Percentiles rank a stretch among this genome's conserved stretches.
phyloP scores from a whole-genome alignment of 2,113 vertebrate genomes.

The Anas platyrhynchos region DNA sequence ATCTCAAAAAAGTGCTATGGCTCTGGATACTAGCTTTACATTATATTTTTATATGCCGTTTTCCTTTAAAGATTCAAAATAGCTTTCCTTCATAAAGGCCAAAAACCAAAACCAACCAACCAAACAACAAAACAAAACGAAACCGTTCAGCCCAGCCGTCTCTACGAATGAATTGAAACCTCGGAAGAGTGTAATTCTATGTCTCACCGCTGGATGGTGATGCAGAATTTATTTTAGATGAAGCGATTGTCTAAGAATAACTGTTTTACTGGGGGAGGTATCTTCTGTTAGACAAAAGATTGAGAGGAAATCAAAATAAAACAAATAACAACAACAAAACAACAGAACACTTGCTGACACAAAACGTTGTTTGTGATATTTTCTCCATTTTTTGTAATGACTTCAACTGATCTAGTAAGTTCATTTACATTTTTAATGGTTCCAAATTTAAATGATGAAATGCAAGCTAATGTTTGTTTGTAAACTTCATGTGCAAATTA shows the following conservation, averaged over 20 bases:
- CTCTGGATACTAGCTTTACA: neutral
- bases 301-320: neutral
- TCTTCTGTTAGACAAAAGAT: neutral
- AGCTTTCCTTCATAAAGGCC: neutral
- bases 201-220: conserved; percentile 29
- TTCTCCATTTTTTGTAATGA: neutral
- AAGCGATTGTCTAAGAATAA: accelerated
- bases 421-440: neutral
- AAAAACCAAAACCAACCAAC: neutral
- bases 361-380: neutral
- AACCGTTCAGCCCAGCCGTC: neutral
- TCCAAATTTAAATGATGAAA: neutral
- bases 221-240: neutral
- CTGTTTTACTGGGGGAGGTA: neutral
- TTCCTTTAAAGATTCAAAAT: neutral
- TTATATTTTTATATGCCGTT: neutral
- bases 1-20: neutral
- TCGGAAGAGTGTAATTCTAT: neutral
- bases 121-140: neutral
- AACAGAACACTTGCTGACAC: neutral
- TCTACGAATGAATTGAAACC: accelerated
- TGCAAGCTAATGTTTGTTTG: neutral
- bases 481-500: neutral
- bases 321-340: neutral
- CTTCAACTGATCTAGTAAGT: neutral